A percentile compares a stretch with the other conserved stretches of the same genome.
Conservation (phyloP, 2,888 invertebrate genomes). For the Nasonia oneida region DNA sequence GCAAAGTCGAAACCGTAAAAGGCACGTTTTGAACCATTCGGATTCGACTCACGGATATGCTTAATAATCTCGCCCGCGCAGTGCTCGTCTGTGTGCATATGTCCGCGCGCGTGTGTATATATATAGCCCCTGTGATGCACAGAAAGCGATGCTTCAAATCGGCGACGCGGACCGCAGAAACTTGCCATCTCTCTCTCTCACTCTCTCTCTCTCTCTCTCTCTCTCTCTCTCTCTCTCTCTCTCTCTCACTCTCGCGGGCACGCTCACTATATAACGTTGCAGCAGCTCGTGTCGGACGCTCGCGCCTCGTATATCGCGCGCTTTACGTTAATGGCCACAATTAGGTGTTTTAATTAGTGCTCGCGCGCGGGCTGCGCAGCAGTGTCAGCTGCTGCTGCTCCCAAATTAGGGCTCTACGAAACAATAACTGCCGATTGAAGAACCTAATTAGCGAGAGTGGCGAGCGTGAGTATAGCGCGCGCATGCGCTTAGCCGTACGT, state of each 20-base stretch:
- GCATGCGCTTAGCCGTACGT: constrained; percentile 25
- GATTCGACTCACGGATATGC: constrained; percentile 31
- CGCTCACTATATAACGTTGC: constrained; percentile 30
- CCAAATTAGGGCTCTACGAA: constrained; percentile 77
- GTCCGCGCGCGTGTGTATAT: background rate
- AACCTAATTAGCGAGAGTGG: constrained; percentile 75
- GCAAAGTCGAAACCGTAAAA: background rate
- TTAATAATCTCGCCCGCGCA: constrained; percentile 22
- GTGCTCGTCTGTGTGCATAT: background rate
- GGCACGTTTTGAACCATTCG: background rate
- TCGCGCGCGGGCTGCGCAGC: constrained; percentile 52
- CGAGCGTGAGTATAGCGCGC: constrained; percentile 43
- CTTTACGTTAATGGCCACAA: constrained; percentile 78
- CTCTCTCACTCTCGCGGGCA: background rate
- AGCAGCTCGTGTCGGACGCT: constrained; percentile 26
- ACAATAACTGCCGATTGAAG: constrained; percentile 79
- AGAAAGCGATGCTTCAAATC: constrained; percentile 41
- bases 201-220: background rate
- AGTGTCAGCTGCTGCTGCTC: constrained; percentile 70
- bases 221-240: background rate
- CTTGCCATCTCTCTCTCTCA: background rate
- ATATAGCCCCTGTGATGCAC: background rate
- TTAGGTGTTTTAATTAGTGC: constrained; percentile 79
- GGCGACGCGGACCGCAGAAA: constrained; percentile 26
- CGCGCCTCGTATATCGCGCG: constrained; percentile 56